Conservation (phyloP, 2,888 invertebrate species). For the Eumerus sabulonum region DNA sequence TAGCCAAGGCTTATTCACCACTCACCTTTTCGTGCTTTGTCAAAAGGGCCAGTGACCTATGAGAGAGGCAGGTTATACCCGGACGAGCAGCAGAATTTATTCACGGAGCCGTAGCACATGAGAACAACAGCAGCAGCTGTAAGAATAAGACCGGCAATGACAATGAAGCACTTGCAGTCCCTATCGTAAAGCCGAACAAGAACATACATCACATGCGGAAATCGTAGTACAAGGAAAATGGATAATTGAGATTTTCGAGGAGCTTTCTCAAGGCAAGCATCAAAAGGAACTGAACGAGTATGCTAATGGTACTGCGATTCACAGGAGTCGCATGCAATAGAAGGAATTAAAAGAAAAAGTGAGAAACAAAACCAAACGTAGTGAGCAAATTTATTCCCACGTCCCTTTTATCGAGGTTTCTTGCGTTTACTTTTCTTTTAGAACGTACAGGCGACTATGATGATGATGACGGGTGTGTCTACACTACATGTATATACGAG, state of each 20-base stretch:
- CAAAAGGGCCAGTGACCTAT: constrained; percentile 54
- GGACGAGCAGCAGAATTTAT: constrained; percentile 27
- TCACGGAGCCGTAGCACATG: too few relatives aligned
- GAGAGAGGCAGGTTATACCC: constrained; percentile 45
- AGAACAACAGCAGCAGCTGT: too few relatives aligned
- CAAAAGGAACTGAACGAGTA: constrained; percentile 3
- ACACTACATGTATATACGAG: constrained; percentile 44
- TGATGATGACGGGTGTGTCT: constrained; percentile 4
- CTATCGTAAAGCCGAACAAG: too few relatives aligned
- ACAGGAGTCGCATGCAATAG: too few relatives aligned
- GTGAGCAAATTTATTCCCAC: constrained; percentile 35
- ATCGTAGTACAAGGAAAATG: constrained; percentile 14
- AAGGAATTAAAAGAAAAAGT: constrained; percentile 11
- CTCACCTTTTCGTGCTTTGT: constrained; percentile 9
- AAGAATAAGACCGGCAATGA: constrained; percentile 34
- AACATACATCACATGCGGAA: too few relatives aligned
- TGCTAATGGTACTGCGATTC: too few relatives aligned
- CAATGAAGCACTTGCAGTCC: constrained; percentile 32
- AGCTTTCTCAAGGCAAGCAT: constrained; percentile 50
- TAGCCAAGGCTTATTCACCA: too few relatives aligned
- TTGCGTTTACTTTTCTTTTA: constrained; percentile 11
- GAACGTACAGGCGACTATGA: not conserved
- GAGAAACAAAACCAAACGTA: constrained; percentile 33
- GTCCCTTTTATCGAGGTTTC: constrained; percentile 37
- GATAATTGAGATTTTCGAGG: constrained; percentile 32